Evolutionary conservation across 1,140 invertebrate species (phyloP), one percentile per base, ranked within the genome.

Genomic region (Pseudomyrmex dendroicus): DNA sequence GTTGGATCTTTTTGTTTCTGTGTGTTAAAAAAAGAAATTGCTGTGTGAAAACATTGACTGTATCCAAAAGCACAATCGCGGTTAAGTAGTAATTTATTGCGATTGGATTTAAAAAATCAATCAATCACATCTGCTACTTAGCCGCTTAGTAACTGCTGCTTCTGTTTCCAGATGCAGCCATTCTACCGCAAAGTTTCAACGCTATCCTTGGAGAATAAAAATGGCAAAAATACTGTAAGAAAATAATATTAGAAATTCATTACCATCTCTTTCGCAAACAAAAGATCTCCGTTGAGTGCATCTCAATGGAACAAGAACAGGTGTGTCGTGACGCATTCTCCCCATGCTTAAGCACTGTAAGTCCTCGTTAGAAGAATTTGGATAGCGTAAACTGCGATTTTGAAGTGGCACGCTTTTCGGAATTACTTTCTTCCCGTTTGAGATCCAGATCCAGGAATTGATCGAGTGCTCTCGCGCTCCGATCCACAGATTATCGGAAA

Each of bases 261-360:
- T 59, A 50, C 35, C 73, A 87, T 84, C 78, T 84, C 62, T 83
- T 83, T 89, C 54, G 10, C 86, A 89, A 25, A 87, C 84, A 72
- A 89, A 89, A 2, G 72, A 48, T 68, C 83, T 82, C 15, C 46
- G 54, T 48, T 86, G 82, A 2, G 63, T 68, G 66, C 67, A 54
- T 15, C 48, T 17, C 2, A 50, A n/a, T 22, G 48, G 8, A 25
- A 54, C 48, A 12, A 70, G 25, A 52, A 56, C 22, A 10, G 67
- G 17, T 54, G 7, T 5, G 8, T 68, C 17, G 17, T 68, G 66
- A 68, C 17, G 13, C 8, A 52, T 7, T 68, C 66, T 17, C 3
- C 13, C 44, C 22, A 68, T 25, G 12, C 44, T 68, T 10, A 68
- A 20, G n/a, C 46, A 68, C 15, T 12, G 17, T 48, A 50, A 68